These are phyloP conservation scores for Pasiphila rectangulata DNA, from an alignment of 2,888 invertebrate genomes.

Conservation along the genomic window DNA sequence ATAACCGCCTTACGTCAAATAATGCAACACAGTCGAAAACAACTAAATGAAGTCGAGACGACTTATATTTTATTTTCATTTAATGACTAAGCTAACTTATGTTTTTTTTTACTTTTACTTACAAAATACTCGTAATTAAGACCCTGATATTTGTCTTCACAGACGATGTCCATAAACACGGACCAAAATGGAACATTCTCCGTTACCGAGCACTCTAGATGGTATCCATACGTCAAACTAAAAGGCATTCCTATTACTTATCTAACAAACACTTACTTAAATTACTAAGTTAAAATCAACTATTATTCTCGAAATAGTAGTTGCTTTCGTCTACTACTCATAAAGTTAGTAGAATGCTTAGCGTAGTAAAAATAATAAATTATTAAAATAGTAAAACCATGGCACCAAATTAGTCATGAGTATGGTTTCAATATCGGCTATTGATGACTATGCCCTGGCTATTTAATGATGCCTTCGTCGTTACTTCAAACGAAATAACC, in stretches of 20 bases:
- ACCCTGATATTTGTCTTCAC: conserved; percentile 68
- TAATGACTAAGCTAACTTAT: conserved; percentile 35
- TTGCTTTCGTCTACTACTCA: no score
- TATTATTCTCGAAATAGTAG: no score
- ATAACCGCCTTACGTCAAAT: no score
- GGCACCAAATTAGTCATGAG: no score
- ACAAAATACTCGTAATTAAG: conserved; percentile 58
- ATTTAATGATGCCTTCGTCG: no score
- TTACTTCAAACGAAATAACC: no score
- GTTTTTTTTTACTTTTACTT: conserved; percentile 48
- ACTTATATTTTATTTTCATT: conserved; percentile 31
- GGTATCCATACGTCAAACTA: conserved; percentile 13
- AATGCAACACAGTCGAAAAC: not conserved
- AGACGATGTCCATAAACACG: conserved; percentile 37
- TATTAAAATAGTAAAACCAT: no score
- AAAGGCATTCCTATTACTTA: conserved; percentile 11
- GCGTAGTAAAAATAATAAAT: no score
- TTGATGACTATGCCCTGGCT: no score
- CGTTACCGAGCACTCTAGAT: conserved; percentile 15
- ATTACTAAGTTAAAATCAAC: not conserved
- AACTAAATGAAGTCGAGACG: conserved; percentile 1
- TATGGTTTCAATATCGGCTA: no score
- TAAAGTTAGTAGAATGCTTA: no score
- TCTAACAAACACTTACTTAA: not conserved
- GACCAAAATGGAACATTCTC: conserved; percentile 7